These are phyloP conservation scores for Pogonocherus hispidulus DNA, from an alignment of 2,888 invertebrate species.

Conservation along the genomic window DNA sequence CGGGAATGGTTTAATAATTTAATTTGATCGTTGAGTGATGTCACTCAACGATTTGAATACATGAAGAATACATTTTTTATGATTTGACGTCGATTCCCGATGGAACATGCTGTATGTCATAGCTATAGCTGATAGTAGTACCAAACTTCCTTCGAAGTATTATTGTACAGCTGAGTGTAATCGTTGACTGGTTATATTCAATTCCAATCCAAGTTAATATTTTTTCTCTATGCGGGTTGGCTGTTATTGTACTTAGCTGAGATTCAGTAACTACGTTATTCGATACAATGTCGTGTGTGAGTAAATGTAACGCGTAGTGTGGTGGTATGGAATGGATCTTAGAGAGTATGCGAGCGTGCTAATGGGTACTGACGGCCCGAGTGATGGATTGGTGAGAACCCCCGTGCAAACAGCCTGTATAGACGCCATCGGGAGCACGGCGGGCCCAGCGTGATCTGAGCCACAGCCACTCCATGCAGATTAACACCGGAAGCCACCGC, in stretches of 20 bases:
- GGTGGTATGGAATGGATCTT: constrained; percentile 59
- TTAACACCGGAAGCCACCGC: constrained; percentile 62
- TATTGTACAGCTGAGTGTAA: too few species aligned
- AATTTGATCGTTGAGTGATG: too few species aligned
- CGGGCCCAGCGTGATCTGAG: constrained; percentile 58
- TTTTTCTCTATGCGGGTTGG: constrained; percentile 9
- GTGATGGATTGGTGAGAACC: constrained; percentile 68
- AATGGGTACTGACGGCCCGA: constrained; percentile 76
- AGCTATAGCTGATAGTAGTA: too few species aligned
- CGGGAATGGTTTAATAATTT: too few species aligned
- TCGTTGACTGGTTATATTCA: too few species aligned
- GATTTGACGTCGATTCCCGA: too few species aligned
- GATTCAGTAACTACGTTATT: constrained; percentile 37
- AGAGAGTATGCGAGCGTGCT: constrained; percentile 71
- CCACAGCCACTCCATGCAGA: constrained; percentile 60
- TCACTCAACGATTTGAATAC: too few species aligned
- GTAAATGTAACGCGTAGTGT: constrained; percentile 54
- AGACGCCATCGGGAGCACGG: constrained; percentile 61
- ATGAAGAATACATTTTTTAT: too few species aligned
- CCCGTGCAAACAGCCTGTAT: constrained; percentile 62
- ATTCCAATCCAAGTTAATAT: constrained; percentile 5
- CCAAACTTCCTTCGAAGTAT: too few species aligned
- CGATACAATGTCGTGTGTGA: constrained; percentile 37
- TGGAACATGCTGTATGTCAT: too few species aligned
- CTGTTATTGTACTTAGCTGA: constrained; percentile 24